Percentiles rank a stretch among this genome's conserved stretches.
Conservation (phyloP, 2,797 vertebrate genomes). For the Rallus crepitans region DNA sequence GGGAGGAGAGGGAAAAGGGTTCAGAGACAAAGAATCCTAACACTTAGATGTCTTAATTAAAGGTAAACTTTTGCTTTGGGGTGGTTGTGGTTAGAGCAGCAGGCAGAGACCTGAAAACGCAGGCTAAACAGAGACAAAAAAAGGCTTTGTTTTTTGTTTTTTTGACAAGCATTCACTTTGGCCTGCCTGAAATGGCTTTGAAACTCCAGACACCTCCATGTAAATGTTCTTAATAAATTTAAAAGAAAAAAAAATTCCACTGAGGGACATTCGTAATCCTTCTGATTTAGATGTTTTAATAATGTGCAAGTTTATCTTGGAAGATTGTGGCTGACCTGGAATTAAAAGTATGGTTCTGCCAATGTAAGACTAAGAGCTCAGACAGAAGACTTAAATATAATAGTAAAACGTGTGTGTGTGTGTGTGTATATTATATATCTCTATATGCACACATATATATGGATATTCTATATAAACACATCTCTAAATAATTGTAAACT, state of each 20-base stretch:
- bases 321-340: conserved; percentile 52
- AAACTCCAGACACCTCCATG: conserved; percentile 56
- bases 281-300: conserved; percentile 72
- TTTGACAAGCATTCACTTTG: conserved; percentile 5
- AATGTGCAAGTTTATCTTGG: conserved; percentile 61
- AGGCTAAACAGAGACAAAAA: conserved; percentile 10
- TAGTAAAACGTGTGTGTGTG: neutral
- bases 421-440: neutral
- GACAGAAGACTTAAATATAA: conserved; percentile 33
- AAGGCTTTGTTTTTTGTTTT: neutral
- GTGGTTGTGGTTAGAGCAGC: conserved; percentile 24
- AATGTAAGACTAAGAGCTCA: neutral
- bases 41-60: conserved; percentile 34
- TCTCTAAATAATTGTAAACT: conserved; percentile 36
- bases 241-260: neutral
- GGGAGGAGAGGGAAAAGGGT: neutral
- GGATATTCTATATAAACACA: neutral
- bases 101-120: conserved; percentile 21
- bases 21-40: neutral
- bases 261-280: conserved; percentile 48
- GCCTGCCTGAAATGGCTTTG: conserved; percentile 39
- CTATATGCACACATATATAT: neutral
- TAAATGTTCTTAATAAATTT: conserved; percentile 61
- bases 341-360: conserved; percentile 45
- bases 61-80: conserved; percentile 45